Evolutionary conservation across 2,888 invertebrate genomes (phyloP), one percentile per base, ranked within the genome.

Genomic region (Perizoma affinitatum): DNA sequence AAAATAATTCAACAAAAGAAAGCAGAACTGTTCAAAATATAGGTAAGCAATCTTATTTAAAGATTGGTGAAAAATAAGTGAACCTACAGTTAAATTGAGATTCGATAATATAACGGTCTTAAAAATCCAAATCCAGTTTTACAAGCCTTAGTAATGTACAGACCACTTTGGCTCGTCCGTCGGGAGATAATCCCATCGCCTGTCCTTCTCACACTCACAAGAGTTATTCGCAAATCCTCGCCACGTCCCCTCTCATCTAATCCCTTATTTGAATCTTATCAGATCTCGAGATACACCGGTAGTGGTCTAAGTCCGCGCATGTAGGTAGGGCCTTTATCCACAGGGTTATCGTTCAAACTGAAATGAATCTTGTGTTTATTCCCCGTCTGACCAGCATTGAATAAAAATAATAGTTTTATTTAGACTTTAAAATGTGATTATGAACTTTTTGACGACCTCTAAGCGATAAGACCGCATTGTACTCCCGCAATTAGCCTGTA

Each of bases 251-350:
- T n/a, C n/a, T n/a, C 61, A 81, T 92, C 91, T 92, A 92, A 93
- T 92, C 92, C 92, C 91, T 92, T 93, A 93, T 93, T 93, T 93
- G 92, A 92, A 93, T 92, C 92, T 93, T 92, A 92, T 92, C 92
- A 91, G 92, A 92, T 92, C 91, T 89, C 90, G 81, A 85, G 89
- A 87, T 88, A 87, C 86, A 86, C 84, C 88, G 86, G 86, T 86
- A 86, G 86, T 84, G 86, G 87, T 83, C 80, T 82, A 74, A 76
- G 80, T 79, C 79, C 83, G 81, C 82, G 83, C 80, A 83, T 87
- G 88, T 88, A 83, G 79, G 22, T 79, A 72, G 78, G 78, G 80
- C 79, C 80, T 80, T 86, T 83, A 76, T 73, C 65, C 57, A 46
- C 80, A 89, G 87, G 90, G 88, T 72, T 88, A 84, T 44, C 75